Evolutionary conservation across 2,113 vertebrate genomes (phyloP), one percentile per base, ranked within the genome.

Genomic region (Oophaga pumilio): DNA sequence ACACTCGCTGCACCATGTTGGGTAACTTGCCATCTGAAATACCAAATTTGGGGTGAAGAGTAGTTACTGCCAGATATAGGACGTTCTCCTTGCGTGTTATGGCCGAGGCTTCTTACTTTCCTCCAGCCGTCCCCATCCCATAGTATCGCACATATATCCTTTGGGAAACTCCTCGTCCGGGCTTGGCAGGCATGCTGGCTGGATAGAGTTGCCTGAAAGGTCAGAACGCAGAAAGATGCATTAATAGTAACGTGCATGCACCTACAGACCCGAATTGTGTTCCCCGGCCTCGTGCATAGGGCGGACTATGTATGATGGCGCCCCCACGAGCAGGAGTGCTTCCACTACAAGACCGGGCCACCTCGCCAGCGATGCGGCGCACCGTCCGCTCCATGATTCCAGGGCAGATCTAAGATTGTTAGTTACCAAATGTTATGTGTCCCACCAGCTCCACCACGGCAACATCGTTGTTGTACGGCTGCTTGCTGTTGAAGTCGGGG

Each of bases 401-500:
- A 5, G 28, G 14, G 20, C 15, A 43, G 28, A 20, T 2, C 69
- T 43, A 73, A 73, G 68, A 8, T 18, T 22, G 57, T 79, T n/a
- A 17, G 91, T 94, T 96, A 95, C 96, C 95, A 90, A 97, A 95
- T 82, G 10, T 91, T 84, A 98, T 95, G 82, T 22, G 20, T 69
- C 92, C 93, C 52, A 93, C 90, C 90, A 97, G 89, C 89, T 96
- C 94, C 88, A 98, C 76, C 82, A 97, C 92, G 69, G 97, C 96
- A 1, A 97, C 91, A 68, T 97, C 97, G 64, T 95, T 96, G 90
- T 93, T 94, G 95, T 96, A 95, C 0, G 97, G 96, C 66, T 89
- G 92, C 28, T 84, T 91, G 2, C 66, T 90, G 71, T 93, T 94
- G 92, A 95, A 97, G 68, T 92, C 92, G n/a, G 97, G 96, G 28